Conservation (phyloP, 2,113 vertebrate species). For the Xenopus tropicalis region UCB_Xtro_10.0 CM004448.2:145298001-145298500, state of each 20-base stretch:
- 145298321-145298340: conserved; percentile 43
- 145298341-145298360: conserved; percentile 26
- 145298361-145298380: conserved; percentile 16
- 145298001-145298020: no score
- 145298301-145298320: conserved; percentile 38
- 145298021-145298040: no score
- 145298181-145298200: background rate
- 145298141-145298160: background rate
- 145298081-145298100: no score
- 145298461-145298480: conserved; percentile 27
- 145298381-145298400: conserved; percentile 32
- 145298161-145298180: conserved; percentile 1
- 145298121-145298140: background rate
- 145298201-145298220: background rate
- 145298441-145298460: conserved; percentile 2
- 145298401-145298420: conserved; percentile 35
- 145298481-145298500: conserved; percentile 20
- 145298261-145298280: conserved; percentile 41
- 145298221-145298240: conserved; percentile 37
- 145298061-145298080: no score
- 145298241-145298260: conserved; percentile 27
- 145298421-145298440: conserved; percentile 37
- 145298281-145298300: conserved; percentile 38
- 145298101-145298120: background rate
- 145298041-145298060: no score